Conservation (phyloP, 2,888 invertebrate genomes). For the Metopia argyrocephala region DNA sequence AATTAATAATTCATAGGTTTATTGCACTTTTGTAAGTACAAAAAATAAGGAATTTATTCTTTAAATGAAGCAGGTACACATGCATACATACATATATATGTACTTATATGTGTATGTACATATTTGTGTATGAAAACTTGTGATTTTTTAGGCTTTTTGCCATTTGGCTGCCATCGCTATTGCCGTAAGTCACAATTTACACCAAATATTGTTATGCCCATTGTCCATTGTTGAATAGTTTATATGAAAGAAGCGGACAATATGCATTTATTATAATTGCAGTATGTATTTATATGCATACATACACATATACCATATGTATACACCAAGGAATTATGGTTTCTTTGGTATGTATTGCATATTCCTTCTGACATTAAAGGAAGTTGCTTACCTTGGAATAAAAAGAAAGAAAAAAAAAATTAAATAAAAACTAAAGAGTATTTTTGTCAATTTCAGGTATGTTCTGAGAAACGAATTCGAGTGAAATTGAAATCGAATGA, state of each 20-base stretch:
- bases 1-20: slow-evolving; percentile 10
- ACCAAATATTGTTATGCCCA: slow-evolving; percentile 46
- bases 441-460: no score
- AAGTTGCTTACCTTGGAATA: no score
- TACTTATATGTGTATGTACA: neutral
- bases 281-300: no score
- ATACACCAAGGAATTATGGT: no score
- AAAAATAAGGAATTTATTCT: neutral
- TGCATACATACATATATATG: neutral
- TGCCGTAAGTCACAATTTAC: slow-evolving; percentile 61
- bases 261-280: neutral
- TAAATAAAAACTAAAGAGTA: no score
- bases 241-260: slow-evolving; percentile 24
- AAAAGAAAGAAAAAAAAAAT: no score
- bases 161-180: slow-evolving; percentile 60
- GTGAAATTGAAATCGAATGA: no score
- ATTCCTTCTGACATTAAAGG: no score
- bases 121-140: slow-evolving; percentile 10
- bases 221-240: slow-evolving; percentile 52
- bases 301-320: no score
- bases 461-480: no score
- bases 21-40: neutral
- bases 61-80: neutral
- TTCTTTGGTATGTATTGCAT: no score
- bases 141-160: slow-evolving; percentile 55